Evolutionary conservation across 2,888 invertebrate genomes (phyloP), one percentile per base, ranked within the genome.

Genomic region (Arctia plantaginis): DNA sequence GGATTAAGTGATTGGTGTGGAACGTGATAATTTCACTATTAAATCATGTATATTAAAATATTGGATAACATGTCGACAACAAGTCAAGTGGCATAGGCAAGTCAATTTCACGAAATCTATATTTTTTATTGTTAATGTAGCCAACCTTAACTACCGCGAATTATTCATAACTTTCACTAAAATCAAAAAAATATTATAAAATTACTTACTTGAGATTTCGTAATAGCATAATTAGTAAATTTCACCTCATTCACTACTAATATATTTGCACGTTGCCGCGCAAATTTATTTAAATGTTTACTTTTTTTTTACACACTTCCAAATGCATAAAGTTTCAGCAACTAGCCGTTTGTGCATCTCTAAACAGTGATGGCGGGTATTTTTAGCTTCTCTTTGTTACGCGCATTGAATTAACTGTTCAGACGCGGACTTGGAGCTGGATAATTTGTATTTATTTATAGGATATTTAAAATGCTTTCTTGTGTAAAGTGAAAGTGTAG

Each of bases 321-420:
- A 64, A 18, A 20, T 65, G n/a, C 65, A 20, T 66, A 66, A 35
- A 66, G 35, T 39, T 66, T 66, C 39, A 13, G 1, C 65, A 65
- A 65, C 65, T 13, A 59, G 64, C 55, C 10, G n/a, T 30, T 30
- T 18, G 18, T 27, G 23, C 51, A 66, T 66, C 41, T 66, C 41
- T 55, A 66, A 51, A 55, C 39, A 30, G 55, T 0, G 3, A 35
- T 44, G 66, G n/a, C 18, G 13, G 67, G 20, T 83, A 83, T 79
- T 72, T 81, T 83, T 74, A 77, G 84, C 33, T 0, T 68, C 66
- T 62, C 79, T 83, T 82, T 83, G 79, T 83, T 78, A 66, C 59
- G 71, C 77, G 80, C 84, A 75, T 77, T 83, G 83, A 77, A 81
- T 81, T 83, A 72, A 69, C 23, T 20, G 0, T 18, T 35, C 81